A percentile compares a stretch with the other conserved stretches of the same genome.
Conservation (phyloP, 2,888 invertebrate genomes). For the Willowsia nigromaculata region DNA sequence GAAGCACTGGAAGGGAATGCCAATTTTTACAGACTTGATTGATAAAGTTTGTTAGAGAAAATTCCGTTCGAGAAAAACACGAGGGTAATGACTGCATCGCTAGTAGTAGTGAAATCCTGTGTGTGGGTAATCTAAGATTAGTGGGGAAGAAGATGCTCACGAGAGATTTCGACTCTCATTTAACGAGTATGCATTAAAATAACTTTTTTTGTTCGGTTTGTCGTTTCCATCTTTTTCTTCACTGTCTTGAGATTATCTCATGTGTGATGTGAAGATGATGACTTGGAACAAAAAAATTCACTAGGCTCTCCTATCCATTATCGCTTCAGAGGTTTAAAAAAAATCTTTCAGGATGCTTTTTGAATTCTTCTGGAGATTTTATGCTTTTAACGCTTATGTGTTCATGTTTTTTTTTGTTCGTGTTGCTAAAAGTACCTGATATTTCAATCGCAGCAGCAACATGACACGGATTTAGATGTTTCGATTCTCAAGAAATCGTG, state of each 20-base stretch:
- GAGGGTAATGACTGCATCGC: not conserved
- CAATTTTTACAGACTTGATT: slow-evolving; percentile 9
- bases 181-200: slow-evolving; percentile 52
- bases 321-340: not conserved
- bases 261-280: slow-evolving; percentile 19
- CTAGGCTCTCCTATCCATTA: not conserved
- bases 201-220: not conserved
- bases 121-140: slow-evolving; percentile 11
- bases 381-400: not conserved
- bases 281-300: not conserved
- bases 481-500: too few relatives aligned
- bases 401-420: not conserved
- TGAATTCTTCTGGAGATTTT: slow-evolving; percentile 16
- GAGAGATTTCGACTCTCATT: not conserved
- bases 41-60: slow-evolving; percentile 30
- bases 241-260: not conserved
- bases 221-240: slow-evolving; percentile 3
- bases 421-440: not conserved
- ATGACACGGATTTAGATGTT: too few relatives aligned
- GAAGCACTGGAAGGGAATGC: not conserved
- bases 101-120: not conserved
- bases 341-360: not conserved
- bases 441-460: too few relatives aligned
- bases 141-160: not conserved
- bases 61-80: not conserved